These are phyloP conservation scores for Phaetusa simplex DNA, from an alignment of 2,113 vertebrate species.

Conservation along the genomic window DNA sequence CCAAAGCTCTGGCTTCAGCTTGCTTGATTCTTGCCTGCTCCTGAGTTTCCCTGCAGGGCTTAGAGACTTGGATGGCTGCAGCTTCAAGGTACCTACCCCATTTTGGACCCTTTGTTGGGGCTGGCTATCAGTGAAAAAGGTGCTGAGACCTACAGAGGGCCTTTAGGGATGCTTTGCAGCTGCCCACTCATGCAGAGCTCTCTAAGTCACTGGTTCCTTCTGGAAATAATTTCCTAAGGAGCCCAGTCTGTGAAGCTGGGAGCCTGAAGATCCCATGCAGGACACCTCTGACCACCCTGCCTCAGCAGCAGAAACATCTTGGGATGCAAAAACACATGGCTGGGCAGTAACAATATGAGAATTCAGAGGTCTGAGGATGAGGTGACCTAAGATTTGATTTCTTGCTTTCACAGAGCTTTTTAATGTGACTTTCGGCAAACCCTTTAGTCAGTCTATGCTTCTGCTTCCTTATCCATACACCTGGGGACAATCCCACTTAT, in stretches of 20 bases:
- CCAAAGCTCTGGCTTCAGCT: neutral
- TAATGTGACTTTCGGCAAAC: neutral
- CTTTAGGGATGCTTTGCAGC: neutral
- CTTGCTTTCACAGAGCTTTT: neutral
- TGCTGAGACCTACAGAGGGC: neutral
- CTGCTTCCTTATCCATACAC: neutral
- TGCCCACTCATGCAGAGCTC: neutral
- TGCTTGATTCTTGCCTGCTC: neutral
- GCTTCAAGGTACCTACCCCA: neutral
- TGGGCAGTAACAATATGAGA: neutral
- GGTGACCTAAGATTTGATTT: neutral
- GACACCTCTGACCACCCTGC: neutral
- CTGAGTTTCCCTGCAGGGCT: neutral
- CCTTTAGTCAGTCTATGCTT: neutral
- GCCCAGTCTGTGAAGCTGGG: neutral
- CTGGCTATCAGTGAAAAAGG: fast-evolving
- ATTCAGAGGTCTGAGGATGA: neutral
- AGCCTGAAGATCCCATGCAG: neutral
- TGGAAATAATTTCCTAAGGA: neutral
- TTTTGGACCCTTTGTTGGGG: neutral
- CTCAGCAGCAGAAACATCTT: neutral
- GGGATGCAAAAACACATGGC: neutral
- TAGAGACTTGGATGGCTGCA: neutral
- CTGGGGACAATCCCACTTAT: neutral
- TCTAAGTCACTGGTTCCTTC: neutral